Conservation (phyloP, 2,888 invertebrate species). For the Hipparchia sbordonii region DNA sequence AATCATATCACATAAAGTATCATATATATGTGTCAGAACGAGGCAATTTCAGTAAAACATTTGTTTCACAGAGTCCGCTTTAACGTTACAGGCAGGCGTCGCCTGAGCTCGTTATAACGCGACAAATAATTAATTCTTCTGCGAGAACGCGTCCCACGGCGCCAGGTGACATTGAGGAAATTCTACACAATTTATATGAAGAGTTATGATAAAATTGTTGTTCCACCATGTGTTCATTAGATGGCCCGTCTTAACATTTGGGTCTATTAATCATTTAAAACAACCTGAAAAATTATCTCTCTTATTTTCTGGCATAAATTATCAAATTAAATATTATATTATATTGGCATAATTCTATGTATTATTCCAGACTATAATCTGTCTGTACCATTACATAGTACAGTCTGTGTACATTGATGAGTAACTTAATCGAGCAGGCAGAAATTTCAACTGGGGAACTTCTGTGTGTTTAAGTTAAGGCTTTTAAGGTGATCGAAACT, state of each 20-base stretch:
- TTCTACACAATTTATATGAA: not conserved
- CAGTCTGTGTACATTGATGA: no score
- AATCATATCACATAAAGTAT: not conserved
- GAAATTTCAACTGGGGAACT: no score
- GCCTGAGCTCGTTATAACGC: constrained; percentile 4
- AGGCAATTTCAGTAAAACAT: constrained; percentile 2
- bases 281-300: no score
- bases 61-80: not conserved
- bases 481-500: not conserved
- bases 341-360: no score
- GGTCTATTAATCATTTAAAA: no score
- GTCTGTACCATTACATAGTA: no score
- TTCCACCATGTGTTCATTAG: not conserved
- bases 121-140: constrained; percentile 16
- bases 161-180: constrained; percentile 8
- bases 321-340: no score
- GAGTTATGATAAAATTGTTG: not conserved
- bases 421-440: no score
- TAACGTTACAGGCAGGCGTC: not conserved
- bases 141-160: constrained; percentile 3
- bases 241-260: no score
- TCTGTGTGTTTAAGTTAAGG: no score
- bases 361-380: no score
- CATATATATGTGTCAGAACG: not conserved
- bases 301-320: no score